phyloP scores from a whole-genome alignment of 2,888 invertebrate genomes.

The Formica aserva region DNA sequence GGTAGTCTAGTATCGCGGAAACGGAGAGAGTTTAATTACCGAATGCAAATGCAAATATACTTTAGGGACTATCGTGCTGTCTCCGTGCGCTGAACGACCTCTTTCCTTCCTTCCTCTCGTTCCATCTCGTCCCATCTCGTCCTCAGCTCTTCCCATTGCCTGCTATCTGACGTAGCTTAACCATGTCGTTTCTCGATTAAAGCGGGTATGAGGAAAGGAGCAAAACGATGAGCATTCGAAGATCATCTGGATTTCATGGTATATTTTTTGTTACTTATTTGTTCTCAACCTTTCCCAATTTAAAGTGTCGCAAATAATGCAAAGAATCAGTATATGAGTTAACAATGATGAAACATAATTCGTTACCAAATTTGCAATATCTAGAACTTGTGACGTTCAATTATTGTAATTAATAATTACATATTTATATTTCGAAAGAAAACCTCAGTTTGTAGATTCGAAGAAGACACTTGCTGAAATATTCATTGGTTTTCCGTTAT shows the following conservation, averaged over 20 bases:
- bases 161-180: constrained; percentile 53
- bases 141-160: constrained; percentile 26
- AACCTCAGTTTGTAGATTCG: background rate
- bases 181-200: constrained; percentile 61
- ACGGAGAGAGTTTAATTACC: constrained; percentile 80
- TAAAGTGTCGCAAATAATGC: background rate
- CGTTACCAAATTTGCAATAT: background rate
- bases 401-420: background rate
- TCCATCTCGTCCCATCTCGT: constrained; percentile 7
- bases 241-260: constrained; percentile 38
- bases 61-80: constrained; percentile 76
- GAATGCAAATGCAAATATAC: constrained; percentile 83
- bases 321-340: background rate
- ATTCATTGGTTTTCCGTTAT: background rate
- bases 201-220: constrained; percentile 26
- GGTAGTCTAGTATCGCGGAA: constrained; percentile 54
- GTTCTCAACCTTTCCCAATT: background rate
- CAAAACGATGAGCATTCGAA: constrained; percentile 34
- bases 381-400: background rate
- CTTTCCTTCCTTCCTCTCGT: constrained; percentile 35
- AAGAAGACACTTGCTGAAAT: constrained; percentile 2
- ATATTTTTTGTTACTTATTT: constrained; percentile 18
- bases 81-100: constrained; percentile 65
- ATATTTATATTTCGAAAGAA: background rate
- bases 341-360: background rate